Base-by-base conservation (phyloP, 2,797 vertebrate species). In the Tapirus indicus region DNA sequence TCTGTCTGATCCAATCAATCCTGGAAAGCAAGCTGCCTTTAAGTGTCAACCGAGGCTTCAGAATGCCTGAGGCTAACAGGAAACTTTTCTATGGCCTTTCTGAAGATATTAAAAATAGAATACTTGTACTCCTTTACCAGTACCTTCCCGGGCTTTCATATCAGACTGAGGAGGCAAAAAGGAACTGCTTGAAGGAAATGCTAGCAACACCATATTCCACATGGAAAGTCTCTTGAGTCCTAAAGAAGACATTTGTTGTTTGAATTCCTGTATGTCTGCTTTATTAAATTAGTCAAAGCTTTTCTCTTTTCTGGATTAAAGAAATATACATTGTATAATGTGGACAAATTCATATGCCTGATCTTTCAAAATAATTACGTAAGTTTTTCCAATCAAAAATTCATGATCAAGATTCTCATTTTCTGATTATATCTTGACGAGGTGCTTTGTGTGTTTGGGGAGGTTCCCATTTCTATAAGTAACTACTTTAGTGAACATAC, bases 71-170 rank as follows among this genome's bases (percentile, higher is more conserved):
- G 62, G 86, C 78, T 86, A 72, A 86, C 29, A 87, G 17, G 56
- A 29, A 87, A 62, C 16, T 49, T 77, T 54, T 54, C 52, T 66
- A 27, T 47, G 86, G 47, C 32, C 77, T 94, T 87, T 49, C 49
- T 62, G 80, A 94, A 92, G 62, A 58, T 75, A 91, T 88, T 96
- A 47, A 95, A 95, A 91, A 93, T 72, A 96, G 72, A 71, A 78
- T 38, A 66, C 20, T 75, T 71, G 72, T 54, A 58, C 10, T 89
- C 35, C 47, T 86, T 91, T 82, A 13, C 5, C 14, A 77, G 27
- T 60, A 64, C 8, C 38, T 90, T 84, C n/a, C 44, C 60, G 20
- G 21, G 41, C 49, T 93, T 91, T 93, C 60, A 49, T 78, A 80
- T 41, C 41, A 84, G 35, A 58, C 52, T n/a, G 14, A 90, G 47